Conservation (phyloP, 2,797 vertebrate species). For the Molossus alvarezi region DNA sequence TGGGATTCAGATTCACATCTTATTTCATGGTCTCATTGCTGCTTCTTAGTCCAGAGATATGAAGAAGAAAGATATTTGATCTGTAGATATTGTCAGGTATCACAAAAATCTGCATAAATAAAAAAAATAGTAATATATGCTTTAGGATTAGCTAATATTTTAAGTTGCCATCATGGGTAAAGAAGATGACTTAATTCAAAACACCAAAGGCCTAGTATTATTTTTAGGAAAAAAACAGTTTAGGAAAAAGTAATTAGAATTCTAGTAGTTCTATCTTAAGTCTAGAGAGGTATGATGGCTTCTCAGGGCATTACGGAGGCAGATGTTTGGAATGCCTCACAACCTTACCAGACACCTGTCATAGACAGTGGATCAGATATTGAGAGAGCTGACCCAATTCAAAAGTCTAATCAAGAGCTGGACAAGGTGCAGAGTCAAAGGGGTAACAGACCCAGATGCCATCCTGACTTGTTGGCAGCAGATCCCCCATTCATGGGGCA, state of each 20-base stretch:
- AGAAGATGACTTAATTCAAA: slow-evolving; percentile 59
- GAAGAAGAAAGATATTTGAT: slow-evolving; percentile 46
- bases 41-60: slow-evolving; percentile 36
- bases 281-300: background rate
- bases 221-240: slow-evolving; percentile 30
- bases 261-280: background rate
- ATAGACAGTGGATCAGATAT: background rate
- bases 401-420: background rate
- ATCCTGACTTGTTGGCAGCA: background rate
- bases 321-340: background rate
- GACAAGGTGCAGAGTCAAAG: background rate
- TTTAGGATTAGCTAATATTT: slow-evolving; percentile 55
- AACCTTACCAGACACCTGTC: background rate
- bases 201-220: slow-evolving; percentile 48
- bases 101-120: slow-evolving; percentile 53
- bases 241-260: slow-evolving; percentile 45
- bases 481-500: background rate
- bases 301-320: background rate
- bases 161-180: slow-evolving; percentile 37
- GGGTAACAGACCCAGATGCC: background rate
- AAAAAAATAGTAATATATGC: slow-evolving; percentile 6
- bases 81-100: slow-evolving; percentile 43
- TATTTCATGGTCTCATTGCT: slow-evolving; percentile 33
- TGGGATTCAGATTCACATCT: slow-evolving; percentile 59
- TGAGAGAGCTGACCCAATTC: background rate